Evolutionary conservation across 2,113 vertebrate genomes (phyloP).

Genomic region (Suricata suricatta): DNA sequence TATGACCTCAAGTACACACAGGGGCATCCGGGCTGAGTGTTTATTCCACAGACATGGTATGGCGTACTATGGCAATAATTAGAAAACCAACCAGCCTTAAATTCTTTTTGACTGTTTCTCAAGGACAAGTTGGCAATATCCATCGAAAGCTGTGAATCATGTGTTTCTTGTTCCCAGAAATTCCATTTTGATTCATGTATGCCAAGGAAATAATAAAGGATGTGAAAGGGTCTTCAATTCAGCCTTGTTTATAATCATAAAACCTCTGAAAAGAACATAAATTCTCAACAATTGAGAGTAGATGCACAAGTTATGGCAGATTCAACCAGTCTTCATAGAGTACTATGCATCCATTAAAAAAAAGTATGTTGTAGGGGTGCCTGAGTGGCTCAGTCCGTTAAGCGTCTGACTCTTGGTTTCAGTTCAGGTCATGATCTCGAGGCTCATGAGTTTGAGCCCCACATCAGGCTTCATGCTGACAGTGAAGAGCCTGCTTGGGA

Average conservation of each 20-base stretch:
- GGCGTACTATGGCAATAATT: not conserved
- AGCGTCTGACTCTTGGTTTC: too few species aligned
- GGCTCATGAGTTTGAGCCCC: too few species aligned
- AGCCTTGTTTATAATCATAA: not conserved
- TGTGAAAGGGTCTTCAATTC: not conserved
- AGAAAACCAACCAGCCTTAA: not conserved
- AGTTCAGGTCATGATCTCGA: too few species aligned
- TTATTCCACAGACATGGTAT: not conserved
- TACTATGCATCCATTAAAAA: not conserved
- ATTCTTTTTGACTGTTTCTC: not conserved
- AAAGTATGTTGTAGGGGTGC: not conserved
- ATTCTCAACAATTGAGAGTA: not conserved
- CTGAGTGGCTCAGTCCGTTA: too few species aligned
- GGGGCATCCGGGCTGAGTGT: rapidly evolving
- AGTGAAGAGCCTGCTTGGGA: too few species aligned
- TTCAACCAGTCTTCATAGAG: not conserved
- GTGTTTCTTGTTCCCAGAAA: not conserved
- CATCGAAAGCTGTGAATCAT: not conserved
- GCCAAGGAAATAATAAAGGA: not conserved
- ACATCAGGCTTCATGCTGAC: too few species aligned
- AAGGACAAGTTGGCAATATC: not conserved
- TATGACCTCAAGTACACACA: rapidly evolving
- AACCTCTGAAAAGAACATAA: not conserved
- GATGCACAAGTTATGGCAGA: not conserved
- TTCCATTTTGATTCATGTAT: not conserved